Evolutionary conservation across 2,797 vertebrate species (phyloP).

Genomic region (Intellagama lesueurii): DNA sequence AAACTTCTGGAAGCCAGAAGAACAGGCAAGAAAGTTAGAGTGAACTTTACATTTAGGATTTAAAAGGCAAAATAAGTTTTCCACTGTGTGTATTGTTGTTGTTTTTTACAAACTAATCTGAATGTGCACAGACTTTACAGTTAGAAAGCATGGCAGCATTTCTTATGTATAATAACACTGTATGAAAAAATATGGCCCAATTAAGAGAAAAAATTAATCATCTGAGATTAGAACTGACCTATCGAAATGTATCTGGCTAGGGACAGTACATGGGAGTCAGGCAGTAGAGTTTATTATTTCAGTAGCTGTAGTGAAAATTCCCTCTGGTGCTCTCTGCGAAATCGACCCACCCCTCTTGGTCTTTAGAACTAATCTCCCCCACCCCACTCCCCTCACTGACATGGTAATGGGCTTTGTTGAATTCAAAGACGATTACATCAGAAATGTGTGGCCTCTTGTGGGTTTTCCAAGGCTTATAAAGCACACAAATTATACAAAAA

Average conservation of each 20-base stretch:
- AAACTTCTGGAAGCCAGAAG: constrained; percentile 39
- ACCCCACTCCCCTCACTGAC: constrained; percentile 74
- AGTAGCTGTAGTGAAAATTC: constrained; percentile 82
- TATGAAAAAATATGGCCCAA: constrained; percentile 75
- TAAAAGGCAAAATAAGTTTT: constrained; percentile 1
- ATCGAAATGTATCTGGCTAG: constrained; percentile 70
- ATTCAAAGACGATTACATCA: constrained; percentile 89
- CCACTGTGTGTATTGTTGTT: neutral
- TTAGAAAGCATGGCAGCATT: constrained; percentile 73
- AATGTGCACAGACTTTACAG: constrained; percentile 52
- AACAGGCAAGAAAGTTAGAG: constrained; percentile 14
- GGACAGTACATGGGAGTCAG: constrained; percentile 66
- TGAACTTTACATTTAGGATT: neutral
- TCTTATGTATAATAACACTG: constrained; percentile 71
- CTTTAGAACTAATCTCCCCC: constrained; percentile 65
- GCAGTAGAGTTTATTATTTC: constrained; percentile 83
- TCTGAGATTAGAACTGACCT: constrained; percentile 76
- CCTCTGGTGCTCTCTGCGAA: constrained; percentile 76
- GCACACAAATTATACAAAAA: constrained; percentile 85
- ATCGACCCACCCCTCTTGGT: constrained; percentile 58
- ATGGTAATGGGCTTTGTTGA: constrained; percentile 84
- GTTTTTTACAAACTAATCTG: constrained; percentile 5
- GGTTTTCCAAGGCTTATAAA: constrained; percentile 83
- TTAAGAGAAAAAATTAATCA: constrained; percentile 79
- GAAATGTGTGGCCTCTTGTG: constrained; percentile 81